These are phyloP conservation scores for Strix uralensis DNA, from an alignment of 2,113 vertebrate species.

Conservation along the genomic window DNA sequence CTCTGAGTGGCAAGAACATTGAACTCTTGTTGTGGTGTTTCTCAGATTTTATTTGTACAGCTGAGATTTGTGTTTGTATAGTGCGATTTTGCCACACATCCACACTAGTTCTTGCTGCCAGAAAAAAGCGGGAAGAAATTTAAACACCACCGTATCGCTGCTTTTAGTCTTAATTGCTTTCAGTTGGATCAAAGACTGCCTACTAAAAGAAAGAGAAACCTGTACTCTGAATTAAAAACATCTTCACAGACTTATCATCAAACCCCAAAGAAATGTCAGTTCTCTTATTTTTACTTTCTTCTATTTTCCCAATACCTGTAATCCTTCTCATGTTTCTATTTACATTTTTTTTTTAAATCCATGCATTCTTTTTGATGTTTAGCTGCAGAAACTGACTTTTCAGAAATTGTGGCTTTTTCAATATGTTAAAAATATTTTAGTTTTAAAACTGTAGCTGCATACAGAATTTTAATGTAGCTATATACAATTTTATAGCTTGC, in stretches of 20 bases:
- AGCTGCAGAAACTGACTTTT: background rate
- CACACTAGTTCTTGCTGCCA: background rate
- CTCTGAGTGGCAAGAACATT: background rate
- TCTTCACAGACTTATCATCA: background rate
- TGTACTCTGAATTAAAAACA: background rate
- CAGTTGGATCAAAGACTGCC: background rate
- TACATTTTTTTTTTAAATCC: background rate
- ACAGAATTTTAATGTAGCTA: background rate
- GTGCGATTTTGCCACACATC: background rate
- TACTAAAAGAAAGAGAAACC: background rate
- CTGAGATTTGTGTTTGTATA: background rate
- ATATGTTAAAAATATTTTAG: background rate
- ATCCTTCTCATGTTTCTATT: background rate
- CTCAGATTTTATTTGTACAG: background rate
- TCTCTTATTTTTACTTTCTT: background rate
- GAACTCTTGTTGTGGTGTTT: background rate
- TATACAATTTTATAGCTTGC: background rate
- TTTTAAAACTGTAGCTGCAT: background rate
- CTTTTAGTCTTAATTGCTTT: background rate
- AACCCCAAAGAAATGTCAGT: background rate
- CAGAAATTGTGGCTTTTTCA: background rate
- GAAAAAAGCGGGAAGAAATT: background rate
- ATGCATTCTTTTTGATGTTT: background rate
- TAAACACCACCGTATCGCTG: background rate
- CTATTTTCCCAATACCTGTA: background rate